A percentile compares a stretch with the other conserved stretches of the same genome.
phyloP scores from a whole-genome alignment of 1,140 invertebrate species.

The Cydia amplana region DNA sequence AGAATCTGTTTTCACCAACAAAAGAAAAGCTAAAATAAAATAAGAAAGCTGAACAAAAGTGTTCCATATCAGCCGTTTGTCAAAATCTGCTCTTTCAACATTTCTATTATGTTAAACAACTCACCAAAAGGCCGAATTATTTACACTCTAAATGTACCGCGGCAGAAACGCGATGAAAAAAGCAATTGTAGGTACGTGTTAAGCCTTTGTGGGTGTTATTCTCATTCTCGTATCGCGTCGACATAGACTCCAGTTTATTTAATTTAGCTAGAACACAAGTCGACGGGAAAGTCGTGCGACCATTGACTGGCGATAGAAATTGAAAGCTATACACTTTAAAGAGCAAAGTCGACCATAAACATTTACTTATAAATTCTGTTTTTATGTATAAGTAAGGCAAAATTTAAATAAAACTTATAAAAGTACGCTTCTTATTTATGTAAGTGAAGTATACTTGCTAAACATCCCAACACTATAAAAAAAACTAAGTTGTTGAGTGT shows the following conservation, averaged over 20 bases:
- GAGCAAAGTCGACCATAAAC: too few species aligned
- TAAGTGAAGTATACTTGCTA: too few species aligned
- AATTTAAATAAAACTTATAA: too few species aligned
- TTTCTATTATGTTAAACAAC: not conserved
- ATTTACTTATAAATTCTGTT: too few species aligned
- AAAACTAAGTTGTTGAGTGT: too few species aligned
- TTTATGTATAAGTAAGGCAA: too few species aligned
- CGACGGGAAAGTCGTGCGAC: not conserved
- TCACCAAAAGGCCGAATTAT: constrained; percentile 2
- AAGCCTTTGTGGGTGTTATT: not conserved
- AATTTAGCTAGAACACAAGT: constrained; percentile 1
- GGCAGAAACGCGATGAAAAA: constrained; percentile 1
- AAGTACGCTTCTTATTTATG: too few species aligned
- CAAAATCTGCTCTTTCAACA: not conserved
- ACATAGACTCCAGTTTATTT: not conserved
- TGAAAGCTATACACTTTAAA: not conserved
- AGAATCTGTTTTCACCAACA: not conserved
- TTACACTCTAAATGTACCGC: not conserved
- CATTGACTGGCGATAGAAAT: not conserved
- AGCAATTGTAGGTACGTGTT: constrained; percentile 1
- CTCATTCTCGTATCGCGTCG: constrained; percentile 3
- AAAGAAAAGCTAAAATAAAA: constrained; percentile 1
- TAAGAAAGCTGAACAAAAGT: not conserved
- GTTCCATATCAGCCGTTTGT: not conserved
- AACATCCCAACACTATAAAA: too few species aligned